Evolutionary conservation across 2,888 invertebrate genomes (phyloP).

Genomic region (Acanthococcus lagerstroemiae): DNA sequence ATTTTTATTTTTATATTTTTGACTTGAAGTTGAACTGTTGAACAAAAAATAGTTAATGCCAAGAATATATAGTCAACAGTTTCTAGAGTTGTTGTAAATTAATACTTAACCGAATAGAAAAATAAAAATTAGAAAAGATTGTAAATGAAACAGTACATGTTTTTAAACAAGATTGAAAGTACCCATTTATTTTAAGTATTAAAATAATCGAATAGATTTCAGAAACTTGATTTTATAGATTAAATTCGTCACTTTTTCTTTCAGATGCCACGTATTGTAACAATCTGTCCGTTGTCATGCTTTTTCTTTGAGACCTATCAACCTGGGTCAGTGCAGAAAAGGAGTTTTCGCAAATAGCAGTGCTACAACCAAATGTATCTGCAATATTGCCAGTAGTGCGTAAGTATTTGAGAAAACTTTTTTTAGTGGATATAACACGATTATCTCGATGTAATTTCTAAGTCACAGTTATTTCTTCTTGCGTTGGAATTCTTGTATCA

Average conservation of each 20-base stretch:
- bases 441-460: background rate
- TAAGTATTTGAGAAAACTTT: background rate
- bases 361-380: background rate
- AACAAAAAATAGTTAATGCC: background rate
- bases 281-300: background rate
- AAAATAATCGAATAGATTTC: background rate
- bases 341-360: background rate
- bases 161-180: background rate
- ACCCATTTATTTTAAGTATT: background rate
- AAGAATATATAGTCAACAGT: background rate
- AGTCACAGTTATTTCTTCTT: background rate
- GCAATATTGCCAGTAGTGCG: background rate
- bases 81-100: background rate
- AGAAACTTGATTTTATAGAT: background rate
- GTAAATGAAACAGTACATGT: background rate
- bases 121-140: background rate
- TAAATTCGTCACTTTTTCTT: background rate
- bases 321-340: no score
- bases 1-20: background rate
- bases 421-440: background rate
- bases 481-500: background rate
- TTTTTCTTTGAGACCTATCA: no score
- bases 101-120: background rate
- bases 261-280: background rate
- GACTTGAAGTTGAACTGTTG: background rate